These are phyloP conservation scores for Cyprinodon tularosa DNA, from an alignment of 2,113 vertebrate species.

Conservation along the genomic window DNA sequence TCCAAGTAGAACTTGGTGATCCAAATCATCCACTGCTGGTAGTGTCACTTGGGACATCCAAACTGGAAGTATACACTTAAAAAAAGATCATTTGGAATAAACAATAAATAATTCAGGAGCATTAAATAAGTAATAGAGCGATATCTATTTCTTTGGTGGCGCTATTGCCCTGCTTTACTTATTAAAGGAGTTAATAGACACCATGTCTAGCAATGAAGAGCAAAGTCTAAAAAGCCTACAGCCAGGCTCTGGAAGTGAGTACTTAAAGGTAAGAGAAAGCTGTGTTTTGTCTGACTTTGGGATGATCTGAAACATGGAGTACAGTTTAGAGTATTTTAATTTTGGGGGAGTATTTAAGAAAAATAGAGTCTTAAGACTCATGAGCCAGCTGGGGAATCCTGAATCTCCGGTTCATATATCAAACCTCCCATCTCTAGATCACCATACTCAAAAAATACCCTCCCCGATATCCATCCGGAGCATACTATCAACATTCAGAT, in stretches of 20 bases:
- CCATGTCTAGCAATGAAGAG: conserved; percentile 65
- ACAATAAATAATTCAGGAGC: conserved; percentile 80
- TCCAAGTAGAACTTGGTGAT: conserved; percentile 66
- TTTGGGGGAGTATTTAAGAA: conserved; percentile 44
- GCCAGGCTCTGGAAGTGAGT: conserved; percentile 56
- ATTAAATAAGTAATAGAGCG: conserved; percentile 81
- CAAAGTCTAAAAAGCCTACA: conserved; percentile 54
- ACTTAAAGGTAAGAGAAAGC: conserved; percentile 61
- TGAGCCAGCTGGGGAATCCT: conserved; percentile 79
- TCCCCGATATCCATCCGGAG: conserved; percentile 45
- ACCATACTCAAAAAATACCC: conserved; percentile 69
- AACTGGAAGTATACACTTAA: conserved; percentile 69
- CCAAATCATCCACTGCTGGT: conserved; percentile 61
- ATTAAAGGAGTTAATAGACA: conserved; percentile 77
- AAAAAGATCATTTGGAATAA: conserved; percentile 80
- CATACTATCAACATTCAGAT: conserved; percentile 65
- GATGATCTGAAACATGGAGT: conserved; percentile 48
- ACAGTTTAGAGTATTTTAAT: conserved; percentile 74
- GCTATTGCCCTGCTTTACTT: conserved; percentile 77
- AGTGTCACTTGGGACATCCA: conserved; percentile 71
- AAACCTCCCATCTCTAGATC: conserved; percentile 56
- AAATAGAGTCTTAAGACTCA: conserved; percentile 71
- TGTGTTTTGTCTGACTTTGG: conserved; percentile 44
- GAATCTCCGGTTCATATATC: conserved; percentile 53
- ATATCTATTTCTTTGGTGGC: conserved; percentile 81